A percentile compares a stretch with the other conserved stretches of the same genome.
phyloP scores from a whole-genome alignment of 2,888 invertebrate species.

The Nezara viridula region DNA sequence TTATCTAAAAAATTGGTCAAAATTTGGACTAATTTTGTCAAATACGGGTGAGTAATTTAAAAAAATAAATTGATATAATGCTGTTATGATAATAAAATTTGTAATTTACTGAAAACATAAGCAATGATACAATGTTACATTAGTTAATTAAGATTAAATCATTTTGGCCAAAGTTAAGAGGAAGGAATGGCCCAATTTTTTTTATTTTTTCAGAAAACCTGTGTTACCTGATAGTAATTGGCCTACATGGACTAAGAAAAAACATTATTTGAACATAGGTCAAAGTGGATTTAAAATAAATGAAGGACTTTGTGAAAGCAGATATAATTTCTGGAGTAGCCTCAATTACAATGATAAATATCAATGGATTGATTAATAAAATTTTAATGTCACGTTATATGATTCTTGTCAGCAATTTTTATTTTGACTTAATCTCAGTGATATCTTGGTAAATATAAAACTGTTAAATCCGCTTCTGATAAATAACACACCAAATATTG shows the following conservation, averaged over 20 bases:
- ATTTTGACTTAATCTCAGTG: too few relatives aligned
- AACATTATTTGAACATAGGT: conserved; percentile 36
- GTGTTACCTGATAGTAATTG: neutral
- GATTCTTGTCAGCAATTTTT: too few relatives aligned
- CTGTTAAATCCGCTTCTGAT: too few relatives aligned
- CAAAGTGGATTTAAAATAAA: neutral
- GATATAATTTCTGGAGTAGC: conserved; percentile 42
- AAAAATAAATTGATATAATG: neutral
- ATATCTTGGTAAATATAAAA: too few relatives aligned
- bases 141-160: neutral
- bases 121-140: neutral
- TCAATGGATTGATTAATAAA: neutral
- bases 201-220: conserved; percentile 32
- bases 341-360: conserved; percentile 50
- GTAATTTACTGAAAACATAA: neutral
- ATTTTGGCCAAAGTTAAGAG: neutral
- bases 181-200: neutral
- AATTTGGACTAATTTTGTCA: conserved; percentile 52
- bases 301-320: neutral
- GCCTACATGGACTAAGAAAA: conserved; percentile 14
- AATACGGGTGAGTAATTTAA: conserved; percentile 28
- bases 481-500: too few relatives aligned
- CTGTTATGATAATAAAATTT: neutral
- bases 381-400: neutral
- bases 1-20: conserved; percentile 50